These are phyloP conservation scores for Staurois parvus DNA, from an alignment of 2,797 vertebrate genomes.

Conservation along the genomic window DNA sequence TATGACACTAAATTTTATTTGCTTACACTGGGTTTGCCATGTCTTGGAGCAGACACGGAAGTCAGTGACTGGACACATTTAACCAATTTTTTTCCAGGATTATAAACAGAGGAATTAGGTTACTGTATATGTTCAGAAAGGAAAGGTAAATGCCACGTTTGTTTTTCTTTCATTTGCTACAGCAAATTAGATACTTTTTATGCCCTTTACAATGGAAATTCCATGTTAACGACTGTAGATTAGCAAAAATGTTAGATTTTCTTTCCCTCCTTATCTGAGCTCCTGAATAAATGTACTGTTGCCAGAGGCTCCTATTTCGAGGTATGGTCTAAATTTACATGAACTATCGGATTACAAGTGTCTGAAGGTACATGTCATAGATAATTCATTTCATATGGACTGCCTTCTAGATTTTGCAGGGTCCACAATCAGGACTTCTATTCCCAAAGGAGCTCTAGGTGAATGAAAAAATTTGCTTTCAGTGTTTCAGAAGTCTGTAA, in stretches of 20 bases:
- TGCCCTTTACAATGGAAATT: constrained; percentile 77
- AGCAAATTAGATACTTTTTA: constrained; percentile 77
- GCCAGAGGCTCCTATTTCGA: constrained; percentile 74
- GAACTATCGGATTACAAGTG: constrained; percentile 83
- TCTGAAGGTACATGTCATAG: constrained; percentile 85
- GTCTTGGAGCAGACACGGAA: constrained; percentile 6
- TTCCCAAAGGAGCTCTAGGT: constrained; percentile 74
- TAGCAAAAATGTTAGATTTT: constrained; percentile 75
- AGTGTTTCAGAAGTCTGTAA: constrained; percentile 31
- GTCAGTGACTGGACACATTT: constrained; percentile 12
- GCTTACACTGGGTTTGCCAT: constrained; percentile 26
- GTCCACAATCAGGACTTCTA: constrained; percentile 77
- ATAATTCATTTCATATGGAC: constrained; percentile 89
- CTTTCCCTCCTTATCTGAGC: constrained; percentile 73
- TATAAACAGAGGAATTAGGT: constrained; percentile 58
- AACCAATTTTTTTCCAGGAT: neutral
- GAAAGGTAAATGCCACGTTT: constrained; percentile 71
- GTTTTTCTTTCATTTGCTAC: constrained; percentile 75
- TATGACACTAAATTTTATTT: constrained; percentile 28
- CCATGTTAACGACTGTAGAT: constrained; percentile 76
- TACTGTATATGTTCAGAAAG: constrained; percentile 68
- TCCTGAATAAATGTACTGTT: constrained; percentile 77
- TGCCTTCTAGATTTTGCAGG: constrained; percentile 78
- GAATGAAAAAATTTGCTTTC: constrained; percentile 72
- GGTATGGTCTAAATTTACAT: constrained; percentile 88